Evolutionary conservation across 2,113 vertebrate species (phyloP).

Genomic region (Daboia siamensis): DNA sequence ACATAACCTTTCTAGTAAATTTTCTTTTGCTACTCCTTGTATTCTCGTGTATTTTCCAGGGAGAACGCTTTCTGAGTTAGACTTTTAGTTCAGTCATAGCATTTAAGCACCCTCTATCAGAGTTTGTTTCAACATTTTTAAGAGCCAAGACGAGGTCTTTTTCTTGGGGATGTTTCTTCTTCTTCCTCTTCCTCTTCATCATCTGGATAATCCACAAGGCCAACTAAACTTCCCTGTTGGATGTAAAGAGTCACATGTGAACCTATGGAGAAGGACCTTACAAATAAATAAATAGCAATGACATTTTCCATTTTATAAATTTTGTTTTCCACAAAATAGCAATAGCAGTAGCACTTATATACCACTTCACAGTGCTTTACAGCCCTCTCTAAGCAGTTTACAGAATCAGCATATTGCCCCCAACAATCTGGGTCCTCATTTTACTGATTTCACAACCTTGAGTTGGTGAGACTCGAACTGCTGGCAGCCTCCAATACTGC

Average conservation of each 20-base stretch:
- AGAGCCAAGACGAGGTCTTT: slow-evolving; percentile 93
- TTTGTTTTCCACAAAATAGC: neutral
- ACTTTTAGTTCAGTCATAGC: slow-evolving; percentile 76
- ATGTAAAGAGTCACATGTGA: neutral
- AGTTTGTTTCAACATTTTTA: slow-evolving; percentile 73
- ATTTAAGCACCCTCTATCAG: slow-evolving; percentile 72
- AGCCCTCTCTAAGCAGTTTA: too few species aligned
- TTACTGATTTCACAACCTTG: too few species aligned
- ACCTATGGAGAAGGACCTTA: neutral
- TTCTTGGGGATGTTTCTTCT: slow-evolving; percentile 88
- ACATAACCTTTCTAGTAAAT: slow-evolving; percentile 74
- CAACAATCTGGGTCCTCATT: too few species aligned
- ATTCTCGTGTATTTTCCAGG: slow-evolving; percentile 70
- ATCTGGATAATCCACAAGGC: slow-evolving; percentile 96
- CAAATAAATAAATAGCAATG: neutral
- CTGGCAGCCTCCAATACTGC: too few species aligned
- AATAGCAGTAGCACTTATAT: too few species aligned
- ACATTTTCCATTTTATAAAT: neutral
- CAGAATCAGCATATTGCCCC: too few species aligned
- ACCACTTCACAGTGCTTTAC: too few species aligned
- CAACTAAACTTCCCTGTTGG: slow-evolving; percentile 85
- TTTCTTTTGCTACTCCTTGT: slow-evolving; percentile 77
- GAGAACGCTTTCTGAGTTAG: slow-evolving; percentile 76
- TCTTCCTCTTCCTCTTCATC: slow-evolving; percentile 96
- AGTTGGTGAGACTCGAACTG: too few species aligned